Percentiles rank a stretch among this genome's conserved stretches.
Conservation (phyloP, 2,797 vertebrate species). For the Sebastes alutus region DNA sequence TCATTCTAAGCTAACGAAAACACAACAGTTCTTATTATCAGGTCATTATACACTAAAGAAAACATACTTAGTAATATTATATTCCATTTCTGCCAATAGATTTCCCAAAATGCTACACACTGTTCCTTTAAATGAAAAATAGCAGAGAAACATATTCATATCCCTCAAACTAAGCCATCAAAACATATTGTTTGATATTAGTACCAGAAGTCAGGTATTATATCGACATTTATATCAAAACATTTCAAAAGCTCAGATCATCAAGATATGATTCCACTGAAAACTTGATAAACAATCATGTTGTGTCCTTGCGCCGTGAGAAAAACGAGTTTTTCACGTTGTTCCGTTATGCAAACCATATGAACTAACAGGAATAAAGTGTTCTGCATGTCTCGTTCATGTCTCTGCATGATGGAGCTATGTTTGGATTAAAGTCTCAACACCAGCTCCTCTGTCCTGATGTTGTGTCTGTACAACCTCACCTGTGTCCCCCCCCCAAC, state of each 20-base stretch:
- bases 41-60: too few species aligned
- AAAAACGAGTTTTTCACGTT: background rate
- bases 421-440: background rate
- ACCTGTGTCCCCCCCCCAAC: slow-evolving; percentile 1
- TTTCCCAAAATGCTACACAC: too few species aligned
- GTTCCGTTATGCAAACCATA: background rate
- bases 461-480: background rate
- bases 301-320: background rate
- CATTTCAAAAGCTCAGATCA: background rate
- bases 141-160: background rate
- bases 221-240: background rate
- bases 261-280: background rate
- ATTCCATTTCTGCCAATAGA: too few species aligned
- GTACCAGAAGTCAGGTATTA: background rate
- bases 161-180: background rate
- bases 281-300: background rate
- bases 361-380: background rate
- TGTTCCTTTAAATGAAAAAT: too few species aligned
- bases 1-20: too few species aligned
- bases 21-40: too few species aligned
- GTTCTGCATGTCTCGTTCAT: background rate
- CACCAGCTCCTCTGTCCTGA: background rate
- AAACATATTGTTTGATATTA: background rate
- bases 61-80: too few species aligned
- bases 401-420: background rate